phyloP scores from a whole-genome alignment of 2,113 vertebrate genomes.

The Pomatostomus ruficeps region DNA sequence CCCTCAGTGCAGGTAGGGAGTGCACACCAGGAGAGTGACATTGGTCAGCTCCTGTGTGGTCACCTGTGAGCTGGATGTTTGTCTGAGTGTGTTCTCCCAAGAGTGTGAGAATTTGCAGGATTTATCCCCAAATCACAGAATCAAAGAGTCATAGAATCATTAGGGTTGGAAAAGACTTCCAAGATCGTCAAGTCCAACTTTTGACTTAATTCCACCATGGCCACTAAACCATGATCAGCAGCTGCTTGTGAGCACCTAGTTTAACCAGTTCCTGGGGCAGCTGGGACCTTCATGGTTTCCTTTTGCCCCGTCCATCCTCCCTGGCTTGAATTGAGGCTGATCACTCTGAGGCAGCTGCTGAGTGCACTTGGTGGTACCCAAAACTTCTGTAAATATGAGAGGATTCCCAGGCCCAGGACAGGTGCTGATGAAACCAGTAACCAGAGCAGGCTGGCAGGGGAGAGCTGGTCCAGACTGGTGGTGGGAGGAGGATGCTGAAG shows the following conservation, averaged over 20 bases:
- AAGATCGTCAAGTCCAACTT: background rate
- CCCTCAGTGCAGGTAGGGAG: background rate
- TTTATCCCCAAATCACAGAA: background rate
- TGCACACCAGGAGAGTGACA: background rate
- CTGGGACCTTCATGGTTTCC: background rate
- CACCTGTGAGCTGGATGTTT: background rate
- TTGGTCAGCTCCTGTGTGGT: background rate
- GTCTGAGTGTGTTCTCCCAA: background rate
- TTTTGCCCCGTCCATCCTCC: background rate
- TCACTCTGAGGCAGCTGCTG: background rate
- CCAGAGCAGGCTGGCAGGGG: background rate
- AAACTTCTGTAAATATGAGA: background rate
- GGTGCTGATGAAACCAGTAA: background rate
- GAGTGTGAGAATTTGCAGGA: background rate
- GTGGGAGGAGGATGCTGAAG: background rate
- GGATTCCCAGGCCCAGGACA: background rate
- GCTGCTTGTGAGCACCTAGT: background rate
- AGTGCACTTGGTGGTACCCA: background rate
- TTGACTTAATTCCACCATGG: background rate
- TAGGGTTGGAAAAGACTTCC: background rate
- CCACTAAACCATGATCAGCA: background rate
- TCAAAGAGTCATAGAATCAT: background rate
- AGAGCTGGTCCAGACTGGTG: background rate
- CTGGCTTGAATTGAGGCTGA: background rate
- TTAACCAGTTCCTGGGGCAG: background rate